These are phyloP conservation scores for Gortyna flavago DNA, from an alignment of 2,888 invertebrate genomes.

Conservation along the genomic window DNA sequence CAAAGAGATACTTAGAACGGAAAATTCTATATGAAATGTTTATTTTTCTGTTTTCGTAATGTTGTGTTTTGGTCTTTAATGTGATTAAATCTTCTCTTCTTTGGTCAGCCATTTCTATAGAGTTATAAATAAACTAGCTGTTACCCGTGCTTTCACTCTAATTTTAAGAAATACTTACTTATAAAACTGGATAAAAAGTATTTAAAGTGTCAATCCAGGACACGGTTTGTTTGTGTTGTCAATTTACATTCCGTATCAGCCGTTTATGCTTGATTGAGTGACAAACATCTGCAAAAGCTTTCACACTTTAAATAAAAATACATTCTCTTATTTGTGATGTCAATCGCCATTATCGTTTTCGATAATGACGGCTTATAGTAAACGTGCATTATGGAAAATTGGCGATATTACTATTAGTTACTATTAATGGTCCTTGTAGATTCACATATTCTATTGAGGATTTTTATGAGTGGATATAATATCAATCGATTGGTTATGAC, in stretches of 20 bases:
- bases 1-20: background rate
- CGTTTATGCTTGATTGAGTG: background rate
- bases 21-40: constrained; percentile 1
- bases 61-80: background rate
- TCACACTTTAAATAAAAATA: background rate
- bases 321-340: background rate
- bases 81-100: background rate
- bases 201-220: background rate
- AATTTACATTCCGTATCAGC: background rate
- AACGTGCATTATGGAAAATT: background rate
- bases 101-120: background rate
- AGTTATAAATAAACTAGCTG: background rate
- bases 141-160: background rate
- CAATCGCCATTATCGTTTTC: background rate
- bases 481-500: background rate
- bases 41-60: constrained; percentile 8
- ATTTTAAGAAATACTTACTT: background rate
- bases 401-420: background rate
- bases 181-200: background rate
- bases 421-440: background rate
- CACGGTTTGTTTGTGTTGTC: background rate
- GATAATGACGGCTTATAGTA: background rate
- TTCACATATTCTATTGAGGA: background rate
- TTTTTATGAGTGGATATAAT: background rate
- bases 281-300: background rate